Conservation (phyloP, 2,797 vertebrate species). For the Octomys mimax region DNA sequence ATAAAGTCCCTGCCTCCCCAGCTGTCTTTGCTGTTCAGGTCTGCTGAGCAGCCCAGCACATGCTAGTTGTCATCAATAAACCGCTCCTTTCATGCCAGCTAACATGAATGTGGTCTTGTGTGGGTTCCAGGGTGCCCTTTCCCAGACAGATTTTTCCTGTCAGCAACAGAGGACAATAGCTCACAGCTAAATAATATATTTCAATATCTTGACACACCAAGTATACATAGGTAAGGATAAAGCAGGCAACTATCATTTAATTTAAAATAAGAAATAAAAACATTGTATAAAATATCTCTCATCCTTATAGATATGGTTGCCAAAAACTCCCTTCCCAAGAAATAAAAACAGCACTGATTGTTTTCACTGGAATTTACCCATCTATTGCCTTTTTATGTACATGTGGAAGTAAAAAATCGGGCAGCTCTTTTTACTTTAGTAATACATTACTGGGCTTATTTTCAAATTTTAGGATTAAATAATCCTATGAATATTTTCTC, state of each 20-base stretch:
- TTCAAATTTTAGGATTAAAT: not conserved
- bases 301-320: not conserved
- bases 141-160: too few relatives aligned
- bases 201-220: not conserved
- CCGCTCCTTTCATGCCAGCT: too few relatives aligned
- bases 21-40: too few relatives aligned
- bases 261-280: not conserved
- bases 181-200: not conserved
- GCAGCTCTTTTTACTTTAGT: not conserved
- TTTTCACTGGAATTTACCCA: not conserved
- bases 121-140: too few relatives aligned
- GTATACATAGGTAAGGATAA: not conserved
- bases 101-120: too few relatives aligned
- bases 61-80: too few relatives aligned
- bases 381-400: not conserved
- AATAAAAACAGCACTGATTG: not conserved
- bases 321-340: not conserved
- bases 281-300: not conserved
- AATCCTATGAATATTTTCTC: not conserved
- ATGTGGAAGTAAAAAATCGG: not conserved
- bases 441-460: not conserved
- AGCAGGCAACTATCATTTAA: not conserved
- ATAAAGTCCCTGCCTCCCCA: too few relatives aligned
- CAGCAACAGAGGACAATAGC: not conserved
- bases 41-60: too few relatives aligned